Evolutionary conservation across 2,888 invertebrate genomes (phyloP).

Genomic region (Cantharis lateralis): DNA sequence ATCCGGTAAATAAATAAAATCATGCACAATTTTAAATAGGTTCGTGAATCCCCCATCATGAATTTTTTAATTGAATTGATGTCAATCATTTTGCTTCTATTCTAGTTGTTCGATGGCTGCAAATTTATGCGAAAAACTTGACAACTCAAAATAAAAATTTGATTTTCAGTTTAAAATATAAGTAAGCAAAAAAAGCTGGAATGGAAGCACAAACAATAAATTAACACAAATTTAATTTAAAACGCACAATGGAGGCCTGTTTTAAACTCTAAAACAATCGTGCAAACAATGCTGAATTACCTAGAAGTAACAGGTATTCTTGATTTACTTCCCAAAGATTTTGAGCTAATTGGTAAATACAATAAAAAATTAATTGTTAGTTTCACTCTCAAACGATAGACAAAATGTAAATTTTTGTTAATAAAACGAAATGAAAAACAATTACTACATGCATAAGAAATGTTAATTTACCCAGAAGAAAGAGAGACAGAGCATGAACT

Average conservation of each 20-base stretch:
- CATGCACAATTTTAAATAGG: neutral
- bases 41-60: neutral
- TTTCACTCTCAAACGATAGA: neutral
- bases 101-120: neutral
- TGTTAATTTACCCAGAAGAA: conserved; percentile 55
- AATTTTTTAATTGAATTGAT: neutral
- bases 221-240: neutral
- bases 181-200: too few species aligned
- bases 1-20: neutral
- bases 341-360: conserved; percentile 45
- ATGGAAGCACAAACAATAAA: neutral
- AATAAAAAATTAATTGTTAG: neutral
- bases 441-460: conserved; percentile 39
- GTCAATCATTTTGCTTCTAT: neutral
- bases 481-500: conserved; percentile 57
- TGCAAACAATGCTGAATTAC: conserved; percentile 39
- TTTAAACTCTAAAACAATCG: neutral
- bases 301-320: conserved; percentile 52
- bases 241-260: neutral
- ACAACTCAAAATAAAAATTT: too few species aligned
- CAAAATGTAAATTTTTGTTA: conserved; percentile 4
- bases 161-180: too few species aligned
- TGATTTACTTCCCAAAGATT: conserved; percentile 50
- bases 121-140: too few species aligned
- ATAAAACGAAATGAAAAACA: conserved; percentile 12